Evolutionary conservation across 2,888 invertebrate genomes (phyloP).

Genomic region (Trimorus sp.): DNA sequence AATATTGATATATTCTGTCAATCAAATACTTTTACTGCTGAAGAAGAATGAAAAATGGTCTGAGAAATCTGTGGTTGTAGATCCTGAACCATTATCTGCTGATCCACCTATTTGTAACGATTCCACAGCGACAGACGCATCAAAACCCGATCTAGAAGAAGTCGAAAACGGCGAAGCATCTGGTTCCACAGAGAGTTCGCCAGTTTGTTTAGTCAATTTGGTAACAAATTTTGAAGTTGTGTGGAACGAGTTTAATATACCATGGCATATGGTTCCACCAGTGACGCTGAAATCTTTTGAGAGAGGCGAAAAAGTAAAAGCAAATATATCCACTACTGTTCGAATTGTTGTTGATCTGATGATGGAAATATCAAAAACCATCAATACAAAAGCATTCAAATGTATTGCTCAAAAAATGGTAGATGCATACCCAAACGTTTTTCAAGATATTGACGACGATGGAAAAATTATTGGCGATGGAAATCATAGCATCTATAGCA

Average conservation of each 20-base stretch:
- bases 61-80: not conserved
- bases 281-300: not conserved
- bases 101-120: too few relatives aligned
- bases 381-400: conserved; percentile 67
- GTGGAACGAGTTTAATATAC: not conserved
- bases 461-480: conserved; percentile 68
- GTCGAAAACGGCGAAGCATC: too few relatives aligned
- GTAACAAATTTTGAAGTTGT: too few relatives aligned
- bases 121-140: not conserved
- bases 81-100: not conserved
- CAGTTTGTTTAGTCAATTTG: too few relatives aligned
- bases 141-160: not conserved
- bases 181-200: too few relatives aligned
- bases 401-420: conserved; percentile 65
- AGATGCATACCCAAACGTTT: conserved; percentile 66
- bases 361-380: conserved; percentile 56
- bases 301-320: not conserved
- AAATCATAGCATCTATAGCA: conserved; percentile 56
- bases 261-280: not conserved
- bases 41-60: conserved; percentile 8
- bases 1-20: conserved; percentile 6
- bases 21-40: conserved; percentile 9
- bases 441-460: conserved; percentile 69
- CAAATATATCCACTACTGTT: not conserved
- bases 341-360: conserved; percentile 26